A percentile compares a stretch with the other conserved stretches of the same genome.
Conservation (phyloP, 2,797 vertebrate genomes). For the Falco columbarius region DNA sequence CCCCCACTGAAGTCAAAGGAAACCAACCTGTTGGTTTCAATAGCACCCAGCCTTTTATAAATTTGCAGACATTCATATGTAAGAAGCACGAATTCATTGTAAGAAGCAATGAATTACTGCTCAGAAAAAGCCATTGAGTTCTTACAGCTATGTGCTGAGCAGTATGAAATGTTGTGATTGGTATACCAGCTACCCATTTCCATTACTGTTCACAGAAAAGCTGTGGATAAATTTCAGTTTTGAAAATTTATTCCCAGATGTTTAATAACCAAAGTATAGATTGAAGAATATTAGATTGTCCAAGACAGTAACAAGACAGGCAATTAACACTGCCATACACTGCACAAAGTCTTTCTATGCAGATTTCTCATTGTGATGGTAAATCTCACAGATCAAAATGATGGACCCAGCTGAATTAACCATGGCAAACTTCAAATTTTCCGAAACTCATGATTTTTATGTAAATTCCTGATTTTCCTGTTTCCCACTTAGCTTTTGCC, state of each 20-base stretch:
- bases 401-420: background rate
- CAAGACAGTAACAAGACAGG: background rate
- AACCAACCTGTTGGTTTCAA: constrained; percentile 45
- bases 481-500: background rate
- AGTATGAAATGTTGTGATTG: background rate
- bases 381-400: background rate
- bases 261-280: background rate
- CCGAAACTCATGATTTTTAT: background rate
- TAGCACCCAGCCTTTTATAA: constrained; percentile 16
- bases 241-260: background rate
- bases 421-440: background rate
- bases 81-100: background rate
- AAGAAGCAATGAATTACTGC: constrained; percentile 4
- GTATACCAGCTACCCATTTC: background rate
- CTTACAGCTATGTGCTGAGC: background rate
- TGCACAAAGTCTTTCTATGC: background rate
- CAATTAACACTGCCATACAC: background rate
- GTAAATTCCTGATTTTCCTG: background rate
- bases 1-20: constrained; percentile 38
- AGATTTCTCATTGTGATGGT: background rate
- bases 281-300: background rate
- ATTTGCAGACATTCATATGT: constrained; percentile 25
- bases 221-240: background rate
- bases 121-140: background rate
- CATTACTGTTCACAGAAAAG: background rate